Evolutionary conservation across 2,888 invertebrate species (phyloP).

Genomic region (Nebria brevicollis): DNA sequence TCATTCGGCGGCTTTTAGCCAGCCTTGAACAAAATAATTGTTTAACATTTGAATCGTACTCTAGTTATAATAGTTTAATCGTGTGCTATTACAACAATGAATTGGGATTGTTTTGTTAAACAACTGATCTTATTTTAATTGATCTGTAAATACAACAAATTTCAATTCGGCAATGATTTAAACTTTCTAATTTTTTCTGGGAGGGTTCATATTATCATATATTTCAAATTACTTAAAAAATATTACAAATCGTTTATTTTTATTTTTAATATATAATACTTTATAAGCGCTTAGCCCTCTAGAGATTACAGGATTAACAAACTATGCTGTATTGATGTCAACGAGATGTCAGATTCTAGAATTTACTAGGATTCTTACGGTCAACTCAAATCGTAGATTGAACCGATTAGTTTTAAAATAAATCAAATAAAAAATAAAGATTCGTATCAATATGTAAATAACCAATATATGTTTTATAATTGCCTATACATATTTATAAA

Average conservation of each 20-base stretch:
- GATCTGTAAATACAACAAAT: background rate
- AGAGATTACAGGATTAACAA: conserved; percentile 3
- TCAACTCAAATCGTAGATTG: too few species aligned
- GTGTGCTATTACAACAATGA: background rate
- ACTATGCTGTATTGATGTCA: conserved; percentile 2
- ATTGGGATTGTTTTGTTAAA: background rate
- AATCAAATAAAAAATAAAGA: too few species aligned
- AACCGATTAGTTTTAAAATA: too few species aligned
- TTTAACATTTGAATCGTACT: background rate
- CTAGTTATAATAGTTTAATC: background rate
- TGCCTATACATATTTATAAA: too few species aligned
- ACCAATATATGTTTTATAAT: too few species aligned
- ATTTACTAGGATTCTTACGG: too few species aligned
- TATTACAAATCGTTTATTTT: background rate
- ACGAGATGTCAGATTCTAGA: background rate
- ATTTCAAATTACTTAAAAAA: too few species aligned
- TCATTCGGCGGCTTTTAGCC: background rate
- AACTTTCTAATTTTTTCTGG: background rate
- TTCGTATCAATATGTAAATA: too few species aligned
- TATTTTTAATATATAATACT: background rate
- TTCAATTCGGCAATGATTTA: background rate
- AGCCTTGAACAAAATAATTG: background rate
- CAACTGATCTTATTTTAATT: background rate
- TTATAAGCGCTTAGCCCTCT: background rate
- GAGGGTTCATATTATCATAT: too few species aligned